phyloP scores from a whole-genome alignment of 1,140 invertebrate genomes.

The Archivesica marissinica region DNA sequence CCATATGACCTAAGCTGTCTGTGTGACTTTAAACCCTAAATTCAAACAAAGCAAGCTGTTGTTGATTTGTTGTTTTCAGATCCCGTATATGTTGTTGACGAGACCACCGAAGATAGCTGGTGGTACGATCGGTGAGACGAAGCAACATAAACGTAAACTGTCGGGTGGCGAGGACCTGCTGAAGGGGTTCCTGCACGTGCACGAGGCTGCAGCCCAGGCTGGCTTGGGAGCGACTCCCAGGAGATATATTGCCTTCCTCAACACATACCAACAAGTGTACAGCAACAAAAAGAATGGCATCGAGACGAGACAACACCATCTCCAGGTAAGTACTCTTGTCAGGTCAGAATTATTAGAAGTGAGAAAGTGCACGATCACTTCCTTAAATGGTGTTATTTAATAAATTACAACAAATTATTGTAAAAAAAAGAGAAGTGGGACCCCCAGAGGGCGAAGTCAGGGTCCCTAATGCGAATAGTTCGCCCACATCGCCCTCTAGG shows the following conservation, averaged over 20 bases:
- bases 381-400: no score
- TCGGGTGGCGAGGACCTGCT: slow-evolving; percentile 83
- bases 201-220: slow-evolving; percentile 80
- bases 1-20: no score
- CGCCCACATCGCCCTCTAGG: no score
- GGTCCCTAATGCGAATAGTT: no score
- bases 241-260: slow-evolving; percentile 87
- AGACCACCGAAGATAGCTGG: slow-evolving; percentile 80
- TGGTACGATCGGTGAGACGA: slow-evolving; percentile 77
- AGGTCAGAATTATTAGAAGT: no score
- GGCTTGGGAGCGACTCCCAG: slow-evolving; percentile 85
- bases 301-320: slow-evolving; percentile 85
- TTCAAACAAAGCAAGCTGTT: no score
- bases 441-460: no score
- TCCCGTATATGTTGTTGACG: slow-evolving; percentile 81
- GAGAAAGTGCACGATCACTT: no score
- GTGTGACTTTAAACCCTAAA: no score
- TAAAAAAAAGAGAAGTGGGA: no score
- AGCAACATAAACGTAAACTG: slow-evolving; percentile 76
- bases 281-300: slow-evolving; percentile 86
- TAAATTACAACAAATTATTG: no score
- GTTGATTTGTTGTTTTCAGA: slow-evolving; percentile 66
- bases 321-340: slow-evolving; percentile 85
- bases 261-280: slow-evolving; percentile 87
- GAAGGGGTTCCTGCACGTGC: slow-evolving; percentile 84